Percentiles rank a stretch among this genome's conserved stretches.
These are phyloP conservation scores for Vollenhovia emeryi DNA, from an alignment of 1,140 invertebrate species.

Conservation along the genomic window DNA sequence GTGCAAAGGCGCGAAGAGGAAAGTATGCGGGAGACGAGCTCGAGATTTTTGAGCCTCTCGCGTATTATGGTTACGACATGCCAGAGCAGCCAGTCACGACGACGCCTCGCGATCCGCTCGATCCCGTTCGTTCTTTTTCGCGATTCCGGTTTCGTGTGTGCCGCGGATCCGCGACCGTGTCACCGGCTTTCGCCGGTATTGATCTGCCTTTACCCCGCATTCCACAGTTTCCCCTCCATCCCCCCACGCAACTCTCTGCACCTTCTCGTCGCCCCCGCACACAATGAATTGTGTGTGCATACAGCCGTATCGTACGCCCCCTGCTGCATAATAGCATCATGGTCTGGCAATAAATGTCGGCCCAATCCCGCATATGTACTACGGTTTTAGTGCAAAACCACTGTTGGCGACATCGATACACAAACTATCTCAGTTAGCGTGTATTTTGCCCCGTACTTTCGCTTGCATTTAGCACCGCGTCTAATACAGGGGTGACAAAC, in stretches of 20 bases:
- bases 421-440: not conserved
- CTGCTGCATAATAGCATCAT: constrained; percentile 19
- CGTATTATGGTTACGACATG: not conserved
- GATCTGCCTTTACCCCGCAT: constrained; percentile 73
- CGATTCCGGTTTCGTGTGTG: constrained; percentile 52
- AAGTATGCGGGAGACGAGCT: not conserved
- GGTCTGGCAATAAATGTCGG: constrained; percentile 34
- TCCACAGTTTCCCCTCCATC: constrained; percentile 41
- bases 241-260: constrained; percentile 56
- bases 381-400: constrained; percentile 33
- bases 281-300: constrained; percentile 35
- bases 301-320: not conserved
- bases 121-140: constrained; percentile 42
- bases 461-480: not conserved
- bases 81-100: not conserved
- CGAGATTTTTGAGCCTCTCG: constrained; percentile 10
- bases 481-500: not conserved
- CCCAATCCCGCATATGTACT: constrained; percentile 12
- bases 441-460: not conserved
- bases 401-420: not conserved
- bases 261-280: constrained; percentile 25
- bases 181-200: constrained; percentile 72
- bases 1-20: not conserved
- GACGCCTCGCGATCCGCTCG: not conserved
- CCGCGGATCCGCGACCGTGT: constrained; percentile 71